Conservation (phyloP, 1,140 invertebrate genomes). For the Diprion similis region DNA sequence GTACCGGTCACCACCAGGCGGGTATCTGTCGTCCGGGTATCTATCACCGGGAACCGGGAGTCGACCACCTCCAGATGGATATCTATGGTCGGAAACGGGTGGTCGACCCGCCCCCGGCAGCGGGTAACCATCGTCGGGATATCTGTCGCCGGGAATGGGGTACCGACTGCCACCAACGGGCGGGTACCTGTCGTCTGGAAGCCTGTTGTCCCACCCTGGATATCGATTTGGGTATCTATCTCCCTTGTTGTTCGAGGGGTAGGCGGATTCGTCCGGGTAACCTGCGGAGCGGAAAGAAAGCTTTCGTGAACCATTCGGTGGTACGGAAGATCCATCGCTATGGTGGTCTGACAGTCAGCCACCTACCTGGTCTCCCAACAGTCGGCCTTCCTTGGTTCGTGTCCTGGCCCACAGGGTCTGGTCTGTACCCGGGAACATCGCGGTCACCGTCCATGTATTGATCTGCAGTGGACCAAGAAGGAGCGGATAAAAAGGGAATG, state of each 20-base stretch:
- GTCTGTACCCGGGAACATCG: slow-evolving; percentile 52
- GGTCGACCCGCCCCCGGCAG: slow-evolving; percentile 15
- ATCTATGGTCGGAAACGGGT: slow-evolving; percentile 45
- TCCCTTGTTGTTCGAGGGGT: slow-evolving; percentile 48
- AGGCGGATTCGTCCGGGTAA: slow-evolving; percentile 53
- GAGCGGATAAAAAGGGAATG: neutral
- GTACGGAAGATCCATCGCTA: no score
- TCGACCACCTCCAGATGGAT: slow-evolving; percentile 42
- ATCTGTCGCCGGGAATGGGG: slow-evolving; percentile 43
- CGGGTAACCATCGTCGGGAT: slow-evolving; percentile 49
- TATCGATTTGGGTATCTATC: slow-evolving; percentile 59
- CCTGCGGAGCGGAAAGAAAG: slow-evolving; percentile 33
- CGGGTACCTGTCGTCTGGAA: slow-evolving; percentile 50
- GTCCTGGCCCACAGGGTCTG: slow-evolving; percentile 64
- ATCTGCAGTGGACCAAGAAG: slow-evolving; percentile 37
- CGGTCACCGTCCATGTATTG: slow-evolving; percentile 55
- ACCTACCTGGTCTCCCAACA: slow-evolving; percentile 55
- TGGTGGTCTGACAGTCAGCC: no score
- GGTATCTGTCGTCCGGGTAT: slow-evolving; percentile 35
- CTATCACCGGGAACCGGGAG: slow-evolving; percentile 25
- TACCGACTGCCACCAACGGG: slow-evolving; percentile 42
- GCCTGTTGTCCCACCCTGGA: slow-evolving; percentile 50
- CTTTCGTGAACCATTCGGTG: no score
- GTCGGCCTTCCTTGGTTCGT: slow-evolving; percentile 62
- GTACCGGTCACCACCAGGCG: slow-evolving; percentile 48